phyloP scores from a whole-genome alignment of 2,888 invertebrate species.

The Busseola fusca region DNA sequence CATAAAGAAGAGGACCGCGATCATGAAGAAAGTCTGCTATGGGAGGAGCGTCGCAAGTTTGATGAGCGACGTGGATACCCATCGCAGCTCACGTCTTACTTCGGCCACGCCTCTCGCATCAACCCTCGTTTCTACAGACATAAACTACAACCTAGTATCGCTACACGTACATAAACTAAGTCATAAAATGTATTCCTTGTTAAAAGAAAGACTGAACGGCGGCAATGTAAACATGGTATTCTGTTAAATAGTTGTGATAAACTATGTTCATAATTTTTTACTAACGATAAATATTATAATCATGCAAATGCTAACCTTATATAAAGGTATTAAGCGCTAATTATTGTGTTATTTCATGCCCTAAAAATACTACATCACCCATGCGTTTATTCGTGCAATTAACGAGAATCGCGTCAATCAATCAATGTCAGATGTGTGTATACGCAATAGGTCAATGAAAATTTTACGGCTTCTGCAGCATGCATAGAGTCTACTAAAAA shows the following conservation, averaged over 20 bases:
- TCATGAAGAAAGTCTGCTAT: constrained; percentile 44
- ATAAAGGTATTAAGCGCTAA: constrained; percentile 46
- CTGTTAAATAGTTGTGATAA: constrained; percentile 50
- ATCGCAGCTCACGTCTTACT: constrained; percentile 43
- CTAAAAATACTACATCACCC: not conserved
- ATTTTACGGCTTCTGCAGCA: not conserved
- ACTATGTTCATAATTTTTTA: constrained; percentile 32
- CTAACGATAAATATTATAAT: constrained; percentile 39
- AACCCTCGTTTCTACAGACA: constrained; percentile 58
- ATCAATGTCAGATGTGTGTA: constrained; percentile 13
- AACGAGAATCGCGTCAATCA: constrained; percentile 1
- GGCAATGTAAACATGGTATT: constrained; percentile 43
- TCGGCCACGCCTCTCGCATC: constrained; percentile 40
- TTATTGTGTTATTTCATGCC: constrained; percentile 36
- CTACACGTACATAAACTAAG: constrained; percentile 26
- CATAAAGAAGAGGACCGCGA: constrained; percentile 34
- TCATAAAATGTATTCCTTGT: constrained; percentile 15
- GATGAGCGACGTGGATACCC: constrained; percentile 50
- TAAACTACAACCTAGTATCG: constrained; percentile 22
- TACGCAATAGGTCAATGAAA: constrained; percentile 16
- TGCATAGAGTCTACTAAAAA: not conserved
- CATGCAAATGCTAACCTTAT: constrained; percentile 47
- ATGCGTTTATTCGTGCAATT: constrained; percentile 10
- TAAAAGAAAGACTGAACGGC: constrained; percentile 46
- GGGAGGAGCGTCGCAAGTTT: constrained; percentile 46